These are phyloP conservation scores for Clunio marinus DNA, from an alignment of 2,888 invertebrate species.

Conservation along the genomic window DNA sequence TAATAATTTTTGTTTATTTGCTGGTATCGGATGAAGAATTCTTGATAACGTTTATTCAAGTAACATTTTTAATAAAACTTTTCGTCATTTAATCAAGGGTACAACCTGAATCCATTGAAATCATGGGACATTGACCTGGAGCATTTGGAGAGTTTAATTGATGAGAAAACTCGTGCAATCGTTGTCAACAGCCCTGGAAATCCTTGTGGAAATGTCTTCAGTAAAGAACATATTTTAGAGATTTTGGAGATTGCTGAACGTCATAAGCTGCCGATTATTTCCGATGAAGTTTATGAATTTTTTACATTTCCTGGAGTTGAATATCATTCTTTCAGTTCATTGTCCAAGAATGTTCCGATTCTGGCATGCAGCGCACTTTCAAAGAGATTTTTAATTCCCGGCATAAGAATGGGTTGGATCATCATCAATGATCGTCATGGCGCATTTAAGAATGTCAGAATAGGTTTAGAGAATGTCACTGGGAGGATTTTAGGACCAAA, in stretches of 20 bases:
- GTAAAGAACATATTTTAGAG: slow-evolving; percentile 70
- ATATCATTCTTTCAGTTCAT: slow-evolving; percentile 77
- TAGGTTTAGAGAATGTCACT: slow-evolving; percentile 63
- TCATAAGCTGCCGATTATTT: slow-evolving; percentile 83
- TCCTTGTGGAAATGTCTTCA: slow-evolving; percentile 96
- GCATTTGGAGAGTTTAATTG: slow-evolving; percentile 83
- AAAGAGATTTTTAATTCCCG: slow-evolving; percentile 93
- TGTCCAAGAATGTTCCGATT: slow-evolving; percentile 85
- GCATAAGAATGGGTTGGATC: slow-evolving; percentile 98
- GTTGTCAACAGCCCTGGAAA: slow-evolving; percentile 96
- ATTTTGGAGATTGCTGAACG: slow-evolving; percentile 76
- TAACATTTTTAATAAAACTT: too few relatives aligned
- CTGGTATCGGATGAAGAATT: too few relatives aligned
- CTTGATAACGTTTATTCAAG: too few relatives aligned
- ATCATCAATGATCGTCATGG: slow-evolving; percentile 75
- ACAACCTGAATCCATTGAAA: slow-evolving; percentile 69
- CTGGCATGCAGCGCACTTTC: slow-evolving; percentile 94
- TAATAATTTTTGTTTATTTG: too few relatives aligned
- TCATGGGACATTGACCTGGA: slow-evolving; percentile 87
- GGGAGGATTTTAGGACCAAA: slow-evolving; percentile 89
- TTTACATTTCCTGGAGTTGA: slow-evolving; percentile 80
- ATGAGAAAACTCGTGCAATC: slow-evolving; percentile 84
- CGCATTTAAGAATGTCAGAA: slow-evolving; percentile 45
- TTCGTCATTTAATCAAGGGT: too few relatives aligned
- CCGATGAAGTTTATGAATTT: slow-evolving; percentile 97